Evolutionary conservation across 2,797 vertebrate genomes (phyloP), one percentile per base, ranked within the genome.

Genomic region (Lateolabrax maculatus): DNA sequence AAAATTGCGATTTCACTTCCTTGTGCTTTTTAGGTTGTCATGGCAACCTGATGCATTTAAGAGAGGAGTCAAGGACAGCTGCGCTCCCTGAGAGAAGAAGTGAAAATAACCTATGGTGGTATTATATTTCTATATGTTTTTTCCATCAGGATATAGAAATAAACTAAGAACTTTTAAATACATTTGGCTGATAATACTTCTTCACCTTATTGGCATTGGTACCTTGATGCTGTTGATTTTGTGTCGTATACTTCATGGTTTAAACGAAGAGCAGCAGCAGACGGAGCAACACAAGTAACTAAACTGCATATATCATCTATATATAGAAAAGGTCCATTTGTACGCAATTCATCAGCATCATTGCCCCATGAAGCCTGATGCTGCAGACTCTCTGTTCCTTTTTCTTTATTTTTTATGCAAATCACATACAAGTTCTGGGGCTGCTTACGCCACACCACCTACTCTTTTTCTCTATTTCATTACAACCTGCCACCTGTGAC

Each of bases 361-460:
- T 57, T 49, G 44, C 31, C 44, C 5, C 13, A 27, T 48, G 25
- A 51, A 56, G 27, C n/a, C 61, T 25, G 62, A 67, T 44, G 49
- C 53, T 67, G 48, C 58, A 63, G 27, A 65, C 23, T 71, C 21
- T 34, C 18, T 58, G 21, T 37, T 3, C 37, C 4, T 19, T 39
- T 79, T 67, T 62, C 70, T 51, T 56, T 25, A 72, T 80, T 81
- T 66, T 31, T 34, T 55, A 86, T 89, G 81, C 65, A 77, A 91
- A 90, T 87, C 61, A 67, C 44, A 46, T 63, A 65, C 55, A 83
- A 75, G 77, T 80, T 80, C 18, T 18, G 51, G 27, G 37, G 52
- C 77, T 71, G 51, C 49, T 74, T 29, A 43, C 46, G 39, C 69
- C 36, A 36, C 46, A 57, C 79, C 82, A 39, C 87, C 88, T 63